Conservation (phyloP, 2,113 vertebrate genomes). For the Poeciliopsis prolifica region DNA sequence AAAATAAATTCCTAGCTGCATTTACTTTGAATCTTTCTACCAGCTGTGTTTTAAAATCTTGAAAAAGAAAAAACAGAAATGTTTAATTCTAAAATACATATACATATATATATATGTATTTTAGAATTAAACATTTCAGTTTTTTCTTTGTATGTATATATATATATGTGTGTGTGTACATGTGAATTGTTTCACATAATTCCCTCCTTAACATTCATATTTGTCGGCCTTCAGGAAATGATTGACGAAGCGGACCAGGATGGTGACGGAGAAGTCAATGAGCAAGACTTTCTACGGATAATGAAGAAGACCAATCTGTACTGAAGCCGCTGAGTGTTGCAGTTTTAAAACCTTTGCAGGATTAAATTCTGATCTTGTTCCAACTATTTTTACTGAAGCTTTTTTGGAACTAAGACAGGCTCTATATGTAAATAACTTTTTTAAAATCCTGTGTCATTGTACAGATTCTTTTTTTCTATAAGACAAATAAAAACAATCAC, state of each 20-base stretch:
- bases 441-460: constrained; percentile 46
- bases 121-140: no score
- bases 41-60: not conserved
- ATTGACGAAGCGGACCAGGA: constrained; percentile 94
- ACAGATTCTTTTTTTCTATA: constrained; percentile 48
- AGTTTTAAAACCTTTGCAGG: not conserved
- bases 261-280: constrained; percentile 91
- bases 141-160: no score
- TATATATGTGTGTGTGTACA: no score
- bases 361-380: not conserved
- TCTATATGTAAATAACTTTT: constrained; percentile 58
- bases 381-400: constrained; percentile 11
- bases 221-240: constrained; percentile 86
- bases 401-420: constrained; percentile 14
- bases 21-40: no score
- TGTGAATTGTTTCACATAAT: no score
- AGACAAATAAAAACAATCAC: constrained; percentile 59
- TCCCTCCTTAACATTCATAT: not conserved
- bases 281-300: constrained; percentile 93
- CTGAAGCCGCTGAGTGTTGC: constrained; percentile 57
- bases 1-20: no score
- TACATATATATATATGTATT: no score
- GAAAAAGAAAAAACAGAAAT: not conserved
- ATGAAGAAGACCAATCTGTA: constrained; percentile 95
- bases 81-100: not conserved